Conservation (phyloP, 2,888 invertebrate species). For the Eudemis profundana region DNA sequence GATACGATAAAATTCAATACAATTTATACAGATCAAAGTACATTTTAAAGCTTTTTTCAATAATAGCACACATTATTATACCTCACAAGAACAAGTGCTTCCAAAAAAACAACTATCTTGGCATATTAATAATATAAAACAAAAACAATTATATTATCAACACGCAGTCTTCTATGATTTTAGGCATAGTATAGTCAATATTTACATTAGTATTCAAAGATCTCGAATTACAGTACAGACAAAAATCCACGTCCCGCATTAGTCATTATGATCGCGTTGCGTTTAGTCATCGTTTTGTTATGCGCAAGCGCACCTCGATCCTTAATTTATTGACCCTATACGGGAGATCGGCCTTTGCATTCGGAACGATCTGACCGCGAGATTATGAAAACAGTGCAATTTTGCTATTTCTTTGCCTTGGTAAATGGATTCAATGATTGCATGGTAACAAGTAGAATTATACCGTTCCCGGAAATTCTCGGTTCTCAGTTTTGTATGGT, state of each 20-base stretch:
- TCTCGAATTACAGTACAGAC: constrained; percentile 40
- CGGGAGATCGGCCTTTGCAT: constrained; percentile 56
- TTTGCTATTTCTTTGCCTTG: background rate
- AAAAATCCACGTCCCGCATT: constrained; percentile 49
- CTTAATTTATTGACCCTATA: constrained; percentile 67
- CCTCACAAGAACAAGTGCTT: too few species aligned
- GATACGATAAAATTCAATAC: too few species aligned
- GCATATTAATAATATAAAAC: too few species aligned
- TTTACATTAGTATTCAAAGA: background rate
- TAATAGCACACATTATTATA: too few species aligned
- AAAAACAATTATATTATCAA: background rate
- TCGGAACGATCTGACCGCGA: constrained; percentile 44
- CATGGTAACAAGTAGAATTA: too few species aligned
- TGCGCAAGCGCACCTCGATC: constrained; percentile 69
- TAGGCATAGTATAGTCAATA: background rate
- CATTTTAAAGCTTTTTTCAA: too few species aligned
- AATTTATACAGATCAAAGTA: too few species aligned
- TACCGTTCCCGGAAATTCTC: too few species aligned
- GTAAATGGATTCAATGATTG: background rate
- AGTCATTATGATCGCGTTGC: constrained; percentile 52
- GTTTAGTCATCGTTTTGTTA: constrained; percentile 79
- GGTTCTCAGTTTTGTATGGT: too few species aligned
- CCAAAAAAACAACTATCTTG: too few species aligned
- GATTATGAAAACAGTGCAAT: constrained; percentile 22
- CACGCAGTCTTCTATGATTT: background rate